These are phyloP conservation scores for Saimiri boliviensis DNA, from an alignment of 2,113 vertebrate species.

Conservation along the genomic window DNA sequence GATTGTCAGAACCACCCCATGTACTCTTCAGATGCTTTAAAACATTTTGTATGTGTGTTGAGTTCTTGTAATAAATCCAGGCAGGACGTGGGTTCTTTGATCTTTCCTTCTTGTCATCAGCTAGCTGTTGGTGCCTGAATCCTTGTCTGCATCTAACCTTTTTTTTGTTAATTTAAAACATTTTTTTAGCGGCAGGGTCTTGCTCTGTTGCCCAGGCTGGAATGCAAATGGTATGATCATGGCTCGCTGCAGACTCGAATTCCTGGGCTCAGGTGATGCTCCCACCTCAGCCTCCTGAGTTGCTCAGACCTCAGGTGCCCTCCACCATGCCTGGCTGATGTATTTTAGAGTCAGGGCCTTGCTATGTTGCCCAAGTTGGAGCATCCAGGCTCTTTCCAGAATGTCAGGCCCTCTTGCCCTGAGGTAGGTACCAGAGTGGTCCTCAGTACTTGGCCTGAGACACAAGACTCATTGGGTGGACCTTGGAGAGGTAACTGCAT, in stretches of 20 bases:
- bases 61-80: background rate
- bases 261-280: no score
- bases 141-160: background rate
- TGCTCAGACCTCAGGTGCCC: no score
- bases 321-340: no score
- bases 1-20: background rate
- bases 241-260: no score
- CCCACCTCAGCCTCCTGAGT: no score
- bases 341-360: no score
- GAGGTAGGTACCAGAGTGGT: background rate
- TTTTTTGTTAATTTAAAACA: no score
- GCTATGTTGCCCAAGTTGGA: no score
- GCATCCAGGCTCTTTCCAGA: background rate
- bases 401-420: background rate
- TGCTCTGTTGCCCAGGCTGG: no score
- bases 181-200: no score
- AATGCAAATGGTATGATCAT: no score
- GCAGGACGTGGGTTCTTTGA: background rate
- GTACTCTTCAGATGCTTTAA: background rate
- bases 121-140: background rate
- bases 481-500: background rate
- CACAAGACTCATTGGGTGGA: background rate
- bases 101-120: background rate
- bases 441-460: background rate
- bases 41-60: background rate